A percentile compares a stretch with the other conserved stretches of the same genome.
phyloP scores from a whole-genome alignment of 2,797 vertebrate genomes.

The Esox masquinongy region DNA sequence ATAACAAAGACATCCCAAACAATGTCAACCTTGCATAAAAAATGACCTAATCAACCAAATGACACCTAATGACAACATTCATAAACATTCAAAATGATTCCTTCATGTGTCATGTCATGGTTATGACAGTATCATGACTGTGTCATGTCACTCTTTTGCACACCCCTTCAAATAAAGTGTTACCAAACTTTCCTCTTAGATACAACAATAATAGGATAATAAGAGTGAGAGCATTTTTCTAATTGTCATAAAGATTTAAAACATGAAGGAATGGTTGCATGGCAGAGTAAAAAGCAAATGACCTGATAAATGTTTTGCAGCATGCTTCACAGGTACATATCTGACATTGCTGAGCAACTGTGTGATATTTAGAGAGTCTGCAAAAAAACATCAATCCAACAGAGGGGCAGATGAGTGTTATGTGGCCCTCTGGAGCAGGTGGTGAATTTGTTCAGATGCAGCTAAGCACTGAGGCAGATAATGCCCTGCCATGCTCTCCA shows the following conservation, averaged over 20 bases:
- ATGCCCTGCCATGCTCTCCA: conserved; percentile 55
- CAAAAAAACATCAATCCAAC: conserved; percentile 28
- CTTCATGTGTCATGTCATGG: no score
- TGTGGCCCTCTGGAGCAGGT: conserved; percentile 58
- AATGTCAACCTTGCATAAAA: no score
- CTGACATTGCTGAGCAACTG: conserved; percentile 31
- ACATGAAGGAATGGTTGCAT: conserved; percentile 10
- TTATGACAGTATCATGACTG: no score
- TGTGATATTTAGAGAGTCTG: conserved; percentile 25
- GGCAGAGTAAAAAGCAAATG: conserved; percentile 1
- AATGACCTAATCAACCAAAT: no score
- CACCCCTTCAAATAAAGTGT: no score
- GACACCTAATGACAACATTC: no score
- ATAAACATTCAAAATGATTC: no score
- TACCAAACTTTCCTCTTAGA: background rate
- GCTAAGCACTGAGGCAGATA: conserved; percentile 63
- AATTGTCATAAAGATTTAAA: background rate
- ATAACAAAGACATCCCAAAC: no score
- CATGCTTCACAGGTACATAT: conserved; percentile 16
- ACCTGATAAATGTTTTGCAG: conserved; percentile 18
- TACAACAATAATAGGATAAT: background rate
- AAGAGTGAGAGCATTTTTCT: no score
- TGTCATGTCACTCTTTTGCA: no score
- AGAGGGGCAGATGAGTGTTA: conserved; percentile 41
- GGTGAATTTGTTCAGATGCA: conserved; percentile 58